These are phyloP conservation scores for Eleutherodactylus coqui DNA, from an alignment of 2,797 vertebrate species.

Conservation along the genomic window DNA sequence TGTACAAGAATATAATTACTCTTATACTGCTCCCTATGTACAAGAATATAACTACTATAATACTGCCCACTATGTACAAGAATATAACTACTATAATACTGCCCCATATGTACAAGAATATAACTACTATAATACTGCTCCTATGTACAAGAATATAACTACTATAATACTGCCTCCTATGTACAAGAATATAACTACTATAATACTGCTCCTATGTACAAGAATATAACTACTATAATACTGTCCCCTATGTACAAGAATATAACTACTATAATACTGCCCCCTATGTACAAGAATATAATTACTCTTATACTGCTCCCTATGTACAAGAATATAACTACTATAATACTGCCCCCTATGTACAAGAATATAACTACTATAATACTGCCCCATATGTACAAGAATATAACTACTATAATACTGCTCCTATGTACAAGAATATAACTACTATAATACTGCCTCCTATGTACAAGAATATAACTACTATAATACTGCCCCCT, in stretches of 20 bases:
- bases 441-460: constrained; percentile 8
- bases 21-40: neutral
- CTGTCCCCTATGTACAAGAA: constrained; percentile 5
- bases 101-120: neutral
- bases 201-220: neutral
- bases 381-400: neutral
- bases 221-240: constrained; percentile 9
- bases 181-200: constrained; percentile 9
- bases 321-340: constrained; percentile 8
- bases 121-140: constrained; percentile 9
- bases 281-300: constrained; percentile 2
- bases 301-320: neutral
- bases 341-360: constrained; percentile 1
- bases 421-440: constrained; percentile 2
- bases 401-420: constrained; percentile 1
- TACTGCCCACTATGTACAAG: neutral
- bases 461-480: neutral
- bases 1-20: constrained; percentile 4
- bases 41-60: constrained; percentile 8
- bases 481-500: neutral
- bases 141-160: constrained; percentile 9
- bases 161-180: constrained; percentile 6
- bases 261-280: constrained; percentile 11
- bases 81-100: constrained; percentile 23
- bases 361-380: constrained; percentile 18